Percentiles rank a stretch among this genome's conserved stretches.
These are phyloP conservation scores for Bradypodion ventrale DNA, from an alignment of 2,797 vertebrate genomes.

Conservation along the genomic window DNA sequence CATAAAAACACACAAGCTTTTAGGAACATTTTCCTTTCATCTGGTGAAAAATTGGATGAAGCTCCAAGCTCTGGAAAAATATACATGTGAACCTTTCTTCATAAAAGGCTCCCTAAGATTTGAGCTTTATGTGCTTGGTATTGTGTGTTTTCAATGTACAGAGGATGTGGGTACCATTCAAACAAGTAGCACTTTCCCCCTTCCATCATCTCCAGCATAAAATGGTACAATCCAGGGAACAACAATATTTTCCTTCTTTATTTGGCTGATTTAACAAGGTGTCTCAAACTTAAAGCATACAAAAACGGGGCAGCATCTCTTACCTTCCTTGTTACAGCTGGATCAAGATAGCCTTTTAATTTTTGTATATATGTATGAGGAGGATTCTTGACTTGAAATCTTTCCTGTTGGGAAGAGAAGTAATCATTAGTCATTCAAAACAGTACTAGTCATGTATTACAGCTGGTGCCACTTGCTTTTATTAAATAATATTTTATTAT, in stretches of 20 bases:
- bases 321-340: slow-evolving; percentile 96
- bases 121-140: background rate
- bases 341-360: slow-evolving; percentile 93
- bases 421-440: slow-evolving; percentile 39
- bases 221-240: background rate
- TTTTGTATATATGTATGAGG: slow-evolving; percentile 97
- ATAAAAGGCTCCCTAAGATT: background rate
- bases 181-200: background rate
- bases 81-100: background rate
- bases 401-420: slow-evolving; percentile 80
- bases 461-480: background rate
- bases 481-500: background rate
- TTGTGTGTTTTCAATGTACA: background rate
- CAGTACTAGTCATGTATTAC: background rate
- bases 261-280: background rate
- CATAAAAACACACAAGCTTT: too few species aligned
- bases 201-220: background rate
- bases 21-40: too few species aligned
- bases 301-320: slow-evolving; percentile 55
- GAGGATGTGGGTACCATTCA: background rate
- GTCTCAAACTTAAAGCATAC: background rate
- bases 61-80: background rate
- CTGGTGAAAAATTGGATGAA: background rate
- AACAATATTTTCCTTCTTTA: background rate
- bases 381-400: slow-evolving; percentile 98